Base-by-base conservation (phyloP, 1,140 invertebrate species). In the Hyles euphorbiae region DNA sequence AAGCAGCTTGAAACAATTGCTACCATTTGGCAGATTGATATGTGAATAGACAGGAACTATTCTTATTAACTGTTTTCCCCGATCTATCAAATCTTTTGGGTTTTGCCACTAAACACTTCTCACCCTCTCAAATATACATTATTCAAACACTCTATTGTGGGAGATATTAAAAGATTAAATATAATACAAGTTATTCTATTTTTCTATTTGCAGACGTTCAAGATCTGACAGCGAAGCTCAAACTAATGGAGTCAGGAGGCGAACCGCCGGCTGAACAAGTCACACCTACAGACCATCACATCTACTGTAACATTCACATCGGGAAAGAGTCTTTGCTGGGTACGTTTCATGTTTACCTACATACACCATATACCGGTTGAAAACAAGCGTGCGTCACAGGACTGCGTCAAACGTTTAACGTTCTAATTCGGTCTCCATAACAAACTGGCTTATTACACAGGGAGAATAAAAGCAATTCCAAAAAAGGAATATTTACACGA, bases 221-320 rank as follows among this genome's bases (percentile, higher is more conserved):
- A 70, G 83, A 88, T 64, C 65, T 88, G 53, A 85, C 85, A 75
- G 85, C 83, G 43, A 88, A 86, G 67, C 72, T 88, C 70, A 88
- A 80, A 63, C 67, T 88, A 47, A 86, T 88, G 85, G 85, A 88
- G 60, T 72, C 81, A 3, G 84, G 83, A n/a, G 75, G 73, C 3
- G 81, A 82, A 44, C 49, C 76, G 36, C 70, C 79, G 40, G 68
- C 63, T 3, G 82, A 85, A 57, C 81, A 78, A 34, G 63, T 74
- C 5, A 49, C 72, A 48, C 60, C 81, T 33, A 67, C 72, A 8
- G 76, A 77, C 56, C 78, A 83, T 60, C 83, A 88, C 69, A 74
- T 88, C 64, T 88, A 88, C 69, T 86, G 83, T 68, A 88, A 88
- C 67, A 81, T 87, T 64, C 79, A 87, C 63, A 66, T 81, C 53